A percentile compares a stretch with the other conserved stretches of the same genome.
These are phyloP conservation scores for Ametastegia equiseti DNA, from an alignment of 2,888 invertebrate genomes.

Conservation along the genomic window DNA sequence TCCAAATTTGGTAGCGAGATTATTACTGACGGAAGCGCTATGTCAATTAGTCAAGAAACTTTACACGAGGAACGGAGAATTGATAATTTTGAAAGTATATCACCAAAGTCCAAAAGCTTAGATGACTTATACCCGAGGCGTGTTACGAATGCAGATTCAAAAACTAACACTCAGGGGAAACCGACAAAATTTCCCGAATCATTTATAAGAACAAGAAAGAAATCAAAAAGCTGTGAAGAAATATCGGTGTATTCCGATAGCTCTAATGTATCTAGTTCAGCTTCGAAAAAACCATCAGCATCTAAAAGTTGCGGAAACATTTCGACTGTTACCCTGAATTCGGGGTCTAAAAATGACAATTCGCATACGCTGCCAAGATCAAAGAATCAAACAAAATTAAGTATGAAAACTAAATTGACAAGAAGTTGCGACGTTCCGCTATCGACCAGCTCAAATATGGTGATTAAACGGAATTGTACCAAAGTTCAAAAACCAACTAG, in stretches of 20 bases:
- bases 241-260: constrained; percentile 18
- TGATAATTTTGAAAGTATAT: neutral
- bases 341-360: neutral
- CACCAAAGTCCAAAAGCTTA: constrained; percentile 33
- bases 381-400: constrained; percentile 23
- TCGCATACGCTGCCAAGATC: neutral
- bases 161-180: neutral
- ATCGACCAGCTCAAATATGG: constrained; percentile 18
- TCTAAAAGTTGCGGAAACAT: constrained; percentile 27
- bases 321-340: neutral
- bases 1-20: constrained; percentile 51
- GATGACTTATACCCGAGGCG: neutral
- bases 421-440: constrained; percentile 31
- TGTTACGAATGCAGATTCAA: neutral
- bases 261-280: constrained; percentile 1
- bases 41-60: constrained; percentile 61
- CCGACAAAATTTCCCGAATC: constrained; percentile 63
- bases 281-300: neutral
- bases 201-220: constrained; percentile 61
- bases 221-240: constrained; percentile 53
- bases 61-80: neutral
- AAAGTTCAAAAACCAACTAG: constrained; percentile 55
- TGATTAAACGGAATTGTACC: constrained; percentile 47
- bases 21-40: constrained; percentile 61
- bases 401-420: constrained; percentile 22